These are phyloP conservation scores for Anguilla japonica DNA, from an alignment of 2,113 vertebrate species.

Conservation along the genomic window DNA sequence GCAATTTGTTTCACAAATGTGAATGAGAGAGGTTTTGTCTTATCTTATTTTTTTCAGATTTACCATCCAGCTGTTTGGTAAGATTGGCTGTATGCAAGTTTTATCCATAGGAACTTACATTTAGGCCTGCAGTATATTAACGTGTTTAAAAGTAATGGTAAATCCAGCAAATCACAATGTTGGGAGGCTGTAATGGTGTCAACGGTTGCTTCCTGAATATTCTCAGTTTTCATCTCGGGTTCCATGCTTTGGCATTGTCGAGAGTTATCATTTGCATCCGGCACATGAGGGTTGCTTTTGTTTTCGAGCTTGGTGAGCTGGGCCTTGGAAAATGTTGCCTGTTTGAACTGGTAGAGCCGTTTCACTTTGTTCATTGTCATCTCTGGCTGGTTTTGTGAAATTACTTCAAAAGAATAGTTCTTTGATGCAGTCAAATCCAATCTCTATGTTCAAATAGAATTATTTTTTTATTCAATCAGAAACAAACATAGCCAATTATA, in stretches of 20 bases:
- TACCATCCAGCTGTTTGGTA: conserved; percentile 26
- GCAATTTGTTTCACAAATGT: conserved; percentile 21
- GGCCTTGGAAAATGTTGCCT: conserved; percentile 3
- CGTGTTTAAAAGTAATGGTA: background rate
- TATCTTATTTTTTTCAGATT: conserved; percentile 19
- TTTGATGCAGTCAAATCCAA: conserved; percentile 65
- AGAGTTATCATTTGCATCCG: conserved; percentile 28
- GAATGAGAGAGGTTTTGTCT: conserved; percentile 3
- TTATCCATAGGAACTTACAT: background rate
- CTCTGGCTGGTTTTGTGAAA: conserved; percentile 54
- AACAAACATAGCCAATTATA: conserved; percentile 80
- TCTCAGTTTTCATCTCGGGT: conserved; percentile 40
- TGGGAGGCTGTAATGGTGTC: background rate
- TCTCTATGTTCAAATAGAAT: conserved; percentile 75
- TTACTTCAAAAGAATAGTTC: conserved; percentile 64
- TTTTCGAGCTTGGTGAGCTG: background rate
- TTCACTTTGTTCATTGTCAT: conserved; percentile 57
- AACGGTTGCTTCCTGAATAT: conserved; percentile 26
- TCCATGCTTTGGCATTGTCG: conserved; percentile 44
- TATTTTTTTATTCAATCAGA: conserved; percentile 72
- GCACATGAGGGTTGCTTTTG: conserved; percentile 25
- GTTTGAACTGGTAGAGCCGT: conserved; percentile 46
- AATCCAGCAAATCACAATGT: background rate
- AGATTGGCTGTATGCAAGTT: background rate
- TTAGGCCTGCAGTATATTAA: background rate